phyloP scores from a whole-genome alignment of 2,797 vertebrate genomes.

The Chloroceryle amazona region DNA sequence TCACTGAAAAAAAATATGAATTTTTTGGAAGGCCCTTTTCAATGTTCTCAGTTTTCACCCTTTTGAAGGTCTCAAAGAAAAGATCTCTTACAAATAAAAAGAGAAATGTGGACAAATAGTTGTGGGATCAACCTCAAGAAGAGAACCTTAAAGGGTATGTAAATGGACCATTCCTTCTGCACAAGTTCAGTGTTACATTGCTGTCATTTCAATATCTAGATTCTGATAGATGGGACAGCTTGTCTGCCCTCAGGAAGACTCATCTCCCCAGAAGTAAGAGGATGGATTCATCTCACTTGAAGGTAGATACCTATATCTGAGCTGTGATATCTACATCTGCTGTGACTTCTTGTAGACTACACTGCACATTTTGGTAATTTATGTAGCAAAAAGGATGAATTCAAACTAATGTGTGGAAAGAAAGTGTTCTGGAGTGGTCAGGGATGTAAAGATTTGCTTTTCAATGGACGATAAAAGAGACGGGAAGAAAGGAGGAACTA shows the following conservation, averaged over 20 bases:
- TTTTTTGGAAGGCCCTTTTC: not conserved
- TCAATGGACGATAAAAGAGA: not conserved
- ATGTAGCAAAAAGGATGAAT: not conserved
- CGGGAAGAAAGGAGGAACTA: not conserved
- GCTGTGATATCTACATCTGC: not conserved
- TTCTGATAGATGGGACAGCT: not conserved
- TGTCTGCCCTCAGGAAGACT: not conserved
- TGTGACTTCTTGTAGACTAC: not conserved
- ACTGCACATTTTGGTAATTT: not conserved
- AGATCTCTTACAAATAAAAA: not conserved
- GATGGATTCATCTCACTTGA: not conserved
- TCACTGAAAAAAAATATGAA: not conserved
- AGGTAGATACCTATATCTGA: not conserved
- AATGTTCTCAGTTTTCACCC: not conserved
- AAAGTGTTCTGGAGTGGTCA: not conserved
- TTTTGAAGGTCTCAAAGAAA: not conserved
- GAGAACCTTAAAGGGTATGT: not conserved
- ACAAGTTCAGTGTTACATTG: not conserved
- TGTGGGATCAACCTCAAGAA: not conserved
- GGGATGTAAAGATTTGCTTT: not conserved
- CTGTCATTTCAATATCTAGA: not conserved
- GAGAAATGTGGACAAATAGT: not conserved
- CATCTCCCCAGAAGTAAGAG: not conserved
- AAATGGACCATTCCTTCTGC: not conserved
- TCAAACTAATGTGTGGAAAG: not conserved